A percentile compares a stretch with the other conserved stretches of the same genome.
These are phyloP conservation scores for Himalopsyche japonica DNA, from an alignment of 2,888 invertebrate genomes.

Conservation along the genomic window DNA sequence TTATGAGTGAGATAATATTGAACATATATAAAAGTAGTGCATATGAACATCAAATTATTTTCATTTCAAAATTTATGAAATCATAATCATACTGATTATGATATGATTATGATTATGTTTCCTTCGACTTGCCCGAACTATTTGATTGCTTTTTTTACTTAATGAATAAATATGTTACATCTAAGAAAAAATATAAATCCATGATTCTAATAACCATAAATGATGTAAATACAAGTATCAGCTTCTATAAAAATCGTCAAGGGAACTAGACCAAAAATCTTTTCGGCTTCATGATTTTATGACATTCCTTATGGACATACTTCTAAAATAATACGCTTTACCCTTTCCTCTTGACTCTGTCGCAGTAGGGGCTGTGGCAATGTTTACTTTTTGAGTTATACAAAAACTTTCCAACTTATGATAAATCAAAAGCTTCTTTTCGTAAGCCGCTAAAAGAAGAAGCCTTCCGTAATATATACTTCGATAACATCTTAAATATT, in stretches of 20 bases:
- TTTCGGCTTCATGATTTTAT: background rate
- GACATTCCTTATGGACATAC: background rate
- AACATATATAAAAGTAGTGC: no score
- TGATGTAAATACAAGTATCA: background rate
- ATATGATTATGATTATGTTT: background rate
- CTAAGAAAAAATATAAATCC: background rate
- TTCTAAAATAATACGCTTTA: background rate
- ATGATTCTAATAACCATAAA: background rate
- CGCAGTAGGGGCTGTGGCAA: background rate
- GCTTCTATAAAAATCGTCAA: background rate
- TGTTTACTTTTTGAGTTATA: background rate
- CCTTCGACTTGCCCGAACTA: background rate
- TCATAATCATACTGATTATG: no score
- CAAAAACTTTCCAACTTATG: background rate
- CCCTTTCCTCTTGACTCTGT: background rate
- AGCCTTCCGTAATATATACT: no score
- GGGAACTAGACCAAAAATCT: background rate
- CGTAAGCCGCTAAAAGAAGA: background rate
- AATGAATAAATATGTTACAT: background rate
- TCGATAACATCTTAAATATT: no score
- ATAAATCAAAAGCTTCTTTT: background rate
- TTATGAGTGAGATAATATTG: no score
- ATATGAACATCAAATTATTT: no score
- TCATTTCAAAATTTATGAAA: no score
- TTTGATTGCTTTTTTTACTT: background rate